Base-by-base conservation (phyloP, 2,797 vertebrate species). In the Orestias chungarensis region DNA sequence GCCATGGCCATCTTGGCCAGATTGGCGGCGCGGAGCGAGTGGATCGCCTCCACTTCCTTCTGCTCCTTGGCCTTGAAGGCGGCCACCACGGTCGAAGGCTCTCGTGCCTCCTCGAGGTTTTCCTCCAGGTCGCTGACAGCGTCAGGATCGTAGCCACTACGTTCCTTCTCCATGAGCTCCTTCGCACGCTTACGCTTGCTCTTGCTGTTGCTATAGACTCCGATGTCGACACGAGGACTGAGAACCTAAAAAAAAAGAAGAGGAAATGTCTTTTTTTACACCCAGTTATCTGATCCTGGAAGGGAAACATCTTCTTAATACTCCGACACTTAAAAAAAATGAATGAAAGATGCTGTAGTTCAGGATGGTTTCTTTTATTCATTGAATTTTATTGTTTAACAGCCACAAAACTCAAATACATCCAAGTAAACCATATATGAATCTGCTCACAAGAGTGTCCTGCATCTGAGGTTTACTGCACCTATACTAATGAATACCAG, bases 1-100 rank as follows among this genome's bases (percentile, higher is more conserved):
- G 97, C 96, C 96, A 98, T 96, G 31, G 96, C 95, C 97, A 99
- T 99, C 94, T 99, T 99, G 87, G 96, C 96, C 71, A 99, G 83
- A 83, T 99, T 99, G 79, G 96, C 96, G 6, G 96, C 95, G 7
- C 98, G 95, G 52, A 99, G 95, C 0, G 97, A 95, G 70, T 97
- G 97, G 92, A 99, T 98, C 71, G 97, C 95, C 84, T 98, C 96
- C 43, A 97, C 94, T 71, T 99, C 98, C 82, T 98, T 97, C 79
- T 96, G 96, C 33, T 99, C 98, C 82, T 96, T 93, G 82, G 96
- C 95, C 92, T 97, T 99, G 90, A 99, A 99, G 64, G 97, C 92
- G 2, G 97, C 96, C 66, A 99, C 98, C 71, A 99, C 97, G 31
- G 95, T 83, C 35, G 97, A 96, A n/a, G 98, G 95, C 3, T 98